Evolutionary conservation across 1,140 invertebrate species (phyloP).

Genomic region (Trachelipus rathkii): DNA sequence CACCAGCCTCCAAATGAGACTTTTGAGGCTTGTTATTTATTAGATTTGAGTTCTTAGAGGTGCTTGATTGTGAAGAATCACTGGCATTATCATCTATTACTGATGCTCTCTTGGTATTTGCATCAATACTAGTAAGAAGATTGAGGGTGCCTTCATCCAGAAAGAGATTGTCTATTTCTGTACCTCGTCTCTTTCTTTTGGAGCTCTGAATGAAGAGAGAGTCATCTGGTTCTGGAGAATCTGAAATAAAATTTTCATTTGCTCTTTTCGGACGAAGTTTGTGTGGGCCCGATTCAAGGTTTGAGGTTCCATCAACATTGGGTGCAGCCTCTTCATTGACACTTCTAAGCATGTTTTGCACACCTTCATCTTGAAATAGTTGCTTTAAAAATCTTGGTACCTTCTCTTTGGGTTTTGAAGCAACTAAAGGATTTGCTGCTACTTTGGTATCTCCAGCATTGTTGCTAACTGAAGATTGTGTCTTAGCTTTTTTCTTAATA

Average conservation of each 20-base stretch:
- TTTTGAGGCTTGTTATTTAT: conserved; percentile 26
- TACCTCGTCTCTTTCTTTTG: conserved; percentile 35
- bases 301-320: conserved; percentile 32
- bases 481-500: not conserved
- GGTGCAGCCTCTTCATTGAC: conserved; percentile 33
- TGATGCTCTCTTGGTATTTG: conserved; percentile 28
- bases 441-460: not conserved
- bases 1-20: conserved; percentile 14
- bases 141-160: conserved; percentile 42
- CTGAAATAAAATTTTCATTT: conserved; percentile 36
- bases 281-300: conserved; percentile 31
- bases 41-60: conserved; percentile 29
- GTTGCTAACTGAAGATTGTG: not conserved
- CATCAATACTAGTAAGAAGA: conserved; percentile 35
- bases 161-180: conserved; percentile 38
- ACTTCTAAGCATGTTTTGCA: conserved; percentile 45
- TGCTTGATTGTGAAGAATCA: conserved; percentile 35
- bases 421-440: not conserved
- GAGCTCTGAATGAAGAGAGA: conserved; percentile 25
- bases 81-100: conserved; percentile 34
- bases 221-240: conserved; percentile 37
- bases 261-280: conserved; percentile 40
- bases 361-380: conserved; percentile 45
- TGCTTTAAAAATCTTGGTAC: conserved; percentile 43
- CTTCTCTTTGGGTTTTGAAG: conserved; percentile 37